phyloP scores from a whole-genome alignment of 2,797 vertebrate genomes.

The Melanogrammus aeglefinus region DNA sequence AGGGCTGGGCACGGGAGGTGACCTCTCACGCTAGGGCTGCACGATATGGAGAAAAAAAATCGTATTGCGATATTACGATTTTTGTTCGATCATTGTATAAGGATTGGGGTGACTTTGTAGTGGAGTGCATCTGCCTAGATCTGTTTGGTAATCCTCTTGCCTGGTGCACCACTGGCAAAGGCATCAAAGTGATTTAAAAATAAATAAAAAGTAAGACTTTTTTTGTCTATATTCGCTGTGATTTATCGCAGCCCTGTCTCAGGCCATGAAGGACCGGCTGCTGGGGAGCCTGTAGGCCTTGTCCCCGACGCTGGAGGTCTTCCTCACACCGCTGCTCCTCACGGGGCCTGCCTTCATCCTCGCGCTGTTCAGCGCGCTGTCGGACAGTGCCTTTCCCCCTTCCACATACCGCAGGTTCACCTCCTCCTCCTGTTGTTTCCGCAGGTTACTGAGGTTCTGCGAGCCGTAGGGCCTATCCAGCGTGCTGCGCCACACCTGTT shows the following conservation, averaged over 20 bases:
- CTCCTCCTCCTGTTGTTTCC: neutral
- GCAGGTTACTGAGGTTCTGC: slow-evolving; percentile 36
- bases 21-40: slow-evolving; percentile 32
- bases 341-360: slow-evolving; percentile 27
- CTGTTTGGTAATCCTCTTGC: too few relatives aligned
- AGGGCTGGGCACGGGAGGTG: neutral
- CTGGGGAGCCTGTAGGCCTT: slow-evolving; percentile 20
- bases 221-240: too few relatives aligned
- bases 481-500: neutral
- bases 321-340: slow-evolving; percentile 28
- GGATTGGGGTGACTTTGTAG: too few relatives aligned
- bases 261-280: slow-evolving; percentile 41
- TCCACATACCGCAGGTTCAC: neutral
- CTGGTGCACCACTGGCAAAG: too few relatives aligned
- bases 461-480: slow-evolving; percentile 11
- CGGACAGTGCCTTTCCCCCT: rapidly evolving
- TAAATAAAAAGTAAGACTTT: too few relatives aligned
- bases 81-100: too few relatives aligned
- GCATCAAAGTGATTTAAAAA: too few relatives aligned
- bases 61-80: too few relatives aligned
- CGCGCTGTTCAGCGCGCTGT: neutral
- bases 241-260: slow-evolving; percentile 16
- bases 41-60: too few relatives aligned
- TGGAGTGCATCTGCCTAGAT: too few relatives aligned
- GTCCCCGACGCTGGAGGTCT: slow-evolving; percentile 15